phyloP scores from a whole-genome alignment of 2,888 invertebrate species.

The Uloborus plumipes region DNA sequence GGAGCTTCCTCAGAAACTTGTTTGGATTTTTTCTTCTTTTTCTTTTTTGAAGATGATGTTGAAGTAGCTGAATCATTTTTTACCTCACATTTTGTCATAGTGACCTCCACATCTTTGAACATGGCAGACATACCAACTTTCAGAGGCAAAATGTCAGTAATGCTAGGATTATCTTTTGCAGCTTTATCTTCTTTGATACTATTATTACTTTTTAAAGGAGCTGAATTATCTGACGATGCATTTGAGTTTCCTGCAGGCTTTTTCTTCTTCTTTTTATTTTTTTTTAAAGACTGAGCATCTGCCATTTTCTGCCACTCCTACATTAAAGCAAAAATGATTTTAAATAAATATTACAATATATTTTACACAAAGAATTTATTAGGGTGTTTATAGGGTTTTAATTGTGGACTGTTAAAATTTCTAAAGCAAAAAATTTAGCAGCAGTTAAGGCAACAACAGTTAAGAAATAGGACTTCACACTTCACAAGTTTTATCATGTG shows the following conservation, averaged over 20 bases:
- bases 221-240: not conserved
- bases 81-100: conserved; percentile 28
- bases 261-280: conserved; percentile 50
- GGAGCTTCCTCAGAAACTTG: conserved; percentile 7
- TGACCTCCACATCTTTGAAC: conserved; percentile 37
- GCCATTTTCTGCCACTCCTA: not conserved
- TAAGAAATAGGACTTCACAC: too few species aligned
- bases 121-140: conserved; percentile 26
- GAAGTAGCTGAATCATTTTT: not conserved
- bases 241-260: not conserved
- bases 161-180: conserved; percentile 5
- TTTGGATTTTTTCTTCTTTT: conserved; percentile 46
- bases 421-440: too few species aligned
- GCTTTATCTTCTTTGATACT: not conserved
- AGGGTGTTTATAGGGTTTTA: too few species aligned
- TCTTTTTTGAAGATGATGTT: conserved; percentile 26
- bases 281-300: conserved; percentile 25
- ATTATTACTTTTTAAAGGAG: not conserved
- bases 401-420: too few species aligned
- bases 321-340: not conserved
- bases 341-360: not conserved
- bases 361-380: too few species aligned
- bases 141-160: conserved; percentile 20
- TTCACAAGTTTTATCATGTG: too few species aligned
- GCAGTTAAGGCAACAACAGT: too few species aligned